These are phyloP conservation scores for Corticium candelabrum DNA, from an alignment of 37 sponge, comb jelly and placozoan species.

Conservation along the genomic window DNA sequence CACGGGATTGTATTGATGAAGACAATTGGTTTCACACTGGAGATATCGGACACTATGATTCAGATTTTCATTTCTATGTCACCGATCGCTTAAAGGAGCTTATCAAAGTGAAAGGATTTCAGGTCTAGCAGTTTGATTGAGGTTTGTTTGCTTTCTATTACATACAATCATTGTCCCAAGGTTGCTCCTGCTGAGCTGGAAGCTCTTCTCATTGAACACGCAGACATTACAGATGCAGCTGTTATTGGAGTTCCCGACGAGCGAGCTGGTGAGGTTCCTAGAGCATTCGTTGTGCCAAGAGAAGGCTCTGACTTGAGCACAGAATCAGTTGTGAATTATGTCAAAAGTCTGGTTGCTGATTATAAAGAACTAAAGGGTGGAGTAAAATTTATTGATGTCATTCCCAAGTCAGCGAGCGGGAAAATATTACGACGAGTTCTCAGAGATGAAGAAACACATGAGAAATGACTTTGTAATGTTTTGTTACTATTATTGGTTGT, in stretches of 20 bases:
- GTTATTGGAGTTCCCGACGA: slow-evolving; percentile 75
- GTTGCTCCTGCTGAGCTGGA: slow-evolving; percentile 94
- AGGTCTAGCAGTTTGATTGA: too few species aligned
- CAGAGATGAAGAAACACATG: too few species aligned
- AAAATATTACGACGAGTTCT: slow-evolving; percentile 70
- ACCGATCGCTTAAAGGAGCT: slow-evolving; percentile 84
- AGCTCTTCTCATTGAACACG: slow-evolving; percentile 56
- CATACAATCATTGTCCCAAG: too few species aligned
- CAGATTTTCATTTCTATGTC: slow-evolving; percentile 67
- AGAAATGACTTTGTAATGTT: too few species aligned
- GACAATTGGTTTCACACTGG: slow-evolving; percentile 80
- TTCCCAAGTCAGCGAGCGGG: slow-evolving; percentile 80
- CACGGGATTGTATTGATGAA: slow-evolving; percentile 25
- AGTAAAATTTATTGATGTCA: slow-evolving; percentile 51
- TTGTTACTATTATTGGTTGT: too few species aligned
- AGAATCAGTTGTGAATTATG: slow-evolving; percentile 39
- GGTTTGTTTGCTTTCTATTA: too few species aligned
- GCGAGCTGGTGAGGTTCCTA: slow-evolving; percentile 69
- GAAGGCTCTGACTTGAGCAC: slow-evolving; percentile 33
- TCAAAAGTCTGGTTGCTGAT: slow-evolving; percentile 38
- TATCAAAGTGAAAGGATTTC: slow-evolving; percentile 83
- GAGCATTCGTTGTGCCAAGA: slow-evolving; percentile 82
- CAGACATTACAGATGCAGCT: slow-evolving; percentile 70
- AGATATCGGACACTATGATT: slow-evolving; percentile 75
- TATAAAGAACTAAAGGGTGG: slow-evolving; percentile 68